phyloP scores from a whole-genome alignment of 2,797 vertebrate species.

The Spatula versicolor region DNA sequence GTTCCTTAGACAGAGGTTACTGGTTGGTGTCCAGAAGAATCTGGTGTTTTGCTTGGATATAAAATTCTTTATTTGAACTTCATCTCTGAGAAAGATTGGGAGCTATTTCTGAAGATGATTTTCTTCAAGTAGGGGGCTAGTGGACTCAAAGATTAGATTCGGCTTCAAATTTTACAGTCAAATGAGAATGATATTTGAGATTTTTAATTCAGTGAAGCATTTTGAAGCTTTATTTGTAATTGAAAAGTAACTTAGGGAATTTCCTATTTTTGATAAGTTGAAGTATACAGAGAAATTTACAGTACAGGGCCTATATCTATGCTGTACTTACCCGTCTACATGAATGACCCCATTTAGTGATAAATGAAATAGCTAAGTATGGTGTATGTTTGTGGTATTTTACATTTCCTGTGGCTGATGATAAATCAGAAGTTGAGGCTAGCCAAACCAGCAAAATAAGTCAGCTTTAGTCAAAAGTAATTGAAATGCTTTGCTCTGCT shows the following conservation, averaged over 20 bases:
- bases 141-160: not conserved
- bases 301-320: not conserved
- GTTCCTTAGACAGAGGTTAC: not conserved
- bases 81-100: not conserved
- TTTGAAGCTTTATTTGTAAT: not conserved
- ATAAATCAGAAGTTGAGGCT: not conserved
- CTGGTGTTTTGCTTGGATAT: fast-evolving
- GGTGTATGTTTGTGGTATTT: not conserved
- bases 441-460: not conserved
- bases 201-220: not conserved
- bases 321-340: not conserved
- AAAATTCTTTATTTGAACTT: not conserved
- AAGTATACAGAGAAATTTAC: not conserved
- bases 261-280: not conserved
- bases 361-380: not conserved
- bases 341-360: not conserved
- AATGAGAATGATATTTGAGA: not conserved
- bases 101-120: not conserved
- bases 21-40: not conserved
- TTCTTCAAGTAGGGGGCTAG: not conserved
- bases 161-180: not conserved
- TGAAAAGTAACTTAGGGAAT: not conserved
- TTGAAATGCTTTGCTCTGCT: not conserved
- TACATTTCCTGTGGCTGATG: not conserved
- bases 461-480: not conserved